A percentile compares a stretch with the other conserved stretches of the same genome.
Conservation (phyloP, 2,888 invertebrate genomes). For the Drosophila neutralis region DNA sequence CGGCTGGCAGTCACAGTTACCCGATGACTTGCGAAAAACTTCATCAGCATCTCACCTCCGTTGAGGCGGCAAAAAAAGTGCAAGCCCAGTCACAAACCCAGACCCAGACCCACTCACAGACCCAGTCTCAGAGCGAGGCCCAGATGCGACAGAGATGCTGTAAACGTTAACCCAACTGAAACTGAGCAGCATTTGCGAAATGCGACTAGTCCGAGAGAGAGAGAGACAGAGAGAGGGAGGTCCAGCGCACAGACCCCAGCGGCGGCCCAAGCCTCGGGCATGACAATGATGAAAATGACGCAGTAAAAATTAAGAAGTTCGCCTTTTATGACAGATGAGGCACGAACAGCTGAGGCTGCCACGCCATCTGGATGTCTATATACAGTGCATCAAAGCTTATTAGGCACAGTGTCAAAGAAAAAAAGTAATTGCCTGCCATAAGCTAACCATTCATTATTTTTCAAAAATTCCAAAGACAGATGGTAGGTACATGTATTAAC, state of each 20-base stretch:
- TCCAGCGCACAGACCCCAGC: constrained; percentile 26
- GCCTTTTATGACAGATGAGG: constrained; percentile 83
- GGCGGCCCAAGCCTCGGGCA: constrained; percentile 56
- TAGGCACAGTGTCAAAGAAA: no score
- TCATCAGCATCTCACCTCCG: constrained; percentile 59
- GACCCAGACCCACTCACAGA: constrained; percentile 54
- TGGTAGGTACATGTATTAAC: no score
- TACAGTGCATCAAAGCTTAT: no score
- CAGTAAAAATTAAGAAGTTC: constrained; percentile 82
- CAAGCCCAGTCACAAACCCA: constrained; percentile 63
- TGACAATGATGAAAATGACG: constrained; percentile 82
- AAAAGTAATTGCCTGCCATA: no score
- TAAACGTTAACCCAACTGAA: constrained; percentile 48
- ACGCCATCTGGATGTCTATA: constrained; percentile 33
- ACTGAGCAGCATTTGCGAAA: constrained; percentile 56
- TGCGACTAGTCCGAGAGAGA: constrained; percentile 33
- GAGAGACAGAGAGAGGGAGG: neutral
- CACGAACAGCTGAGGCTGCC: constrained; percentile 71
- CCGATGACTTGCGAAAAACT: constrained; percentile 83
- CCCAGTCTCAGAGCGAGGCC: constrained; percentile 19
- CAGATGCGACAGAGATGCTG: constrained; percentile 61
- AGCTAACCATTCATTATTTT: no score
- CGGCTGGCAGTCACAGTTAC: constrained; percentile 67
- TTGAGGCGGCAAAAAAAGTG: constrained; percentile 59
- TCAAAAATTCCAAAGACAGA: no score